These are phyloP conservation scores for Sebastes nivosus DNA, from an alignment of 2,797 vertebrate genomes.

Conservation along the genomic window DNA sequence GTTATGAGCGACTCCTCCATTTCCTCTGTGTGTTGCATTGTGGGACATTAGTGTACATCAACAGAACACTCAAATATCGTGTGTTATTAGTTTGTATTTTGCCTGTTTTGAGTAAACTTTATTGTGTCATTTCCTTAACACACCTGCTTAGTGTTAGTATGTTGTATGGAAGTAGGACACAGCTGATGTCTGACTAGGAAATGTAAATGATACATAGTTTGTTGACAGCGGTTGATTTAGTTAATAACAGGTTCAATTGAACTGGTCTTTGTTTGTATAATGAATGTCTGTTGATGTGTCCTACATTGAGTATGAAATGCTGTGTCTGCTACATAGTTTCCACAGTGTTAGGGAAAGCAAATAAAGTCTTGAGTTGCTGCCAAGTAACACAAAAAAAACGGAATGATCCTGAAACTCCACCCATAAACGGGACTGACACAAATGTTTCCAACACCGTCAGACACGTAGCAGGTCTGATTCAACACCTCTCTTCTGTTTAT, in stretches of 20 bases:
- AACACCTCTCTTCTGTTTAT: background rate
- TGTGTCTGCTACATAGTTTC: background rate
- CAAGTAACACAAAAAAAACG: background rate
- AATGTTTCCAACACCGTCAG: background rate
- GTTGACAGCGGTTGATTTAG: background rate
- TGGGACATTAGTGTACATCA: background rate
- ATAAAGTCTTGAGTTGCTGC: background rate
- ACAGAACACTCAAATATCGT: background rate
- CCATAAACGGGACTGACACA: background rate
- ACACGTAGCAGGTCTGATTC: background rate
- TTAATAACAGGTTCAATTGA: background rate
- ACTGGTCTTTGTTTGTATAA: background rate
- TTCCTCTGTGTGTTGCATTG: background rate
- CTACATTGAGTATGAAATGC: background rate
- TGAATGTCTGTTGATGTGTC: too few species aligned
- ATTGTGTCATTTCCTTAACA: background rate
- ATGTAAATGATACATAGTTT: background rate
- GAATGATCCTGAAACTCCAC: background rate
- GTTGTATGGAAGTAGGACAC: background rate
- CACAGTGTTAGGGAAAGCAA: background rate
- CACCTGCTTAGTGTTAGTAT: background rate
- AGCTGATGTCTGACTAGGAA: background rate
- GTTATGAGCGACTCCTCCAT: background rate
- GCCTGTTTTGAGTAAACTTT: background rate
- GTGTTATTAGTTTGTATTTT: background rate